These are phyloP conservation scores for Gadopsis bispinosus DNA, from an alignment of 2,797 vertebrate species.

Conservation along the genomic window DNA sequence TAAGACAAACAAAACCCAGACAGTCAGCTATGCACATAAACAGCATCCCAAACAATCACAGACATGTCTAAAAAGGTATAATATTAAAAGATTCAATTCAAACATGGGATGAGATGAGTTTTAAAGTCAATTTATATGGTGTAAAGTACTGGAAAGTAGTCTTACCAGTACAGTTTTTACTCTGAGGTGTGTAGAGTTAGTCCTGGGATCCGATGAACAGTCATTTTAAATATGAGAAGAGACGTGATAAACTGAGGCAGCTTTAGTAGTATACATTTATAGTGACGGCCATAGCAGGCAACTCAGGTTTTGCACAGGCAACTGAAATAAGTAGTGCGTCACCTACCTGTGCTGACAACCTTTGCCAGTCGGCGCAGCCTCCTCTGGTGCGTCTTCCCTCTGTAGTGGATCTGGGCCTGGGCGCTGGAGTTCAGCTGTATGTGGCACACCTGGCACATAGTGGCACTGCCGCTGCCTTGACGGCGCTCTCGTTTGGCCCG, in stretches of 20 bases:
- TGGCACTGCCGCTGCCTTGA: constrained; percentile 86
- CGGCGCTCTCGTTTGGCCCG: constrained; percentile 89
- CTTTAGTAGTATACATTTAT: neutral
- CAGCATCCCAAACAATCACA: neutral
- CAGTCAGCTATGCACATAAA: neutral
- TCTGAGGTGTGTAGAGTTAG: neutral
- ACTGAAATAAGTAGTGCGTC: neutral
- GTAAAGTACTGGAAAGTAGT: neutral
- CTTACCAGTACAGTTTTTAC: neutral
- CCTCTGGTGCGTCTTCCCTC: constrained; percentile 95
- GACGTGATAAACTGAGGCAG: neutral
- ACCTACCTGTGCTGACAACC: constrained; percentile 86
- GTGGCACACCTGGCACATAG: constrained; percentile 93
- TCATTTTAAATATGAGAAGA: neutral
- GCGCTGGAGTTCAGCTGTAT: constrained; percentile 93
- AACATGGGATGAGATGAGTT: neutral
- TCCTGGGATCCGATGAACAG: neutral
- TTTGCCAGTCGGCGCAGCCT: constrained; percentile 91
- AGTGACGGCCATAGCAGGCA: neutral
- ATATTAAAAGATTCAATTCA: neutral
- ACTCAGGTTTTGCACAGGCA: neutral
- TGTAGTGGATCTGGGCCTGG: constrained; percentile 96
- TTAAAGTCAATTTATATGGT: neutral
- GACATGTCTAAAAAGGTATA: neutral
- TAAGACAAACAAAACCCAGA: neutral